Evolutionary conservation across 2,888 invertebrate species (phyloP).

Genomic region (Eulithis prunata): DNA sequence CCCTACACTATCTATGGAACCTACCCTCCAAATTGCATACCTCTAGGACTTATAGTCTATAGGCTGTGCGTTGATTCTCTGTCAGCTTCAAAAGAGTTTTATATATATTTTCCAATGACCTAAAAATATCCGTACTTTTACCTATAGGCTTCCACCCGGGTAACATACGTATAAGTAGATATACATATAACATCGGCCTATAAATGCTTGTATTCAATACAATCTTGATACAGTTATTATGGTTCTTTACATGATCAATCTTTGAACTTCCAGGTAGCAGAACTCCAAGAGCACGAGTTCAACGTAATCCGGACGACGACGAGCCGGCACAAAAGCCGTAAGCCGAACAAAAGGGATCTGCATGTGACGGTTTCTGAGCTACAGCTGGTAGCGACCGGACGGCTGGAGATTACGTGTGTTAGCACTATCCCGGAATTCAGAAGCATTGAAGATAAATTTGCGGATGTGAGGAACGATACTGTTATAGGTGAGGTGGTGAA

Average conservation of each 20-base stretch:
- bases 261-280: conserved; percentile 51
- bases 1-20: no score
- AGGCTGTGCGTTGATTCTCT: no score
- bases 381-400: conserved; percentile 87
- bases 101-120: no score
- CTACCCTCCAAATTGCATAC: no score
- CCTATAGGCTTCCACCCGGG: no score
- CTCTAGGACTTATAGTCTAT: no score
- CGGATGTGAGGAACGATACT: conserved; percentile 14
- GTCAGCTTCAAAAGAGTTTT: no score
- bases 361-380: conserved; percentile 89
- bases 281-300: conserved; percentile 56
- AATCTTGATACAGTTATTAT: no score
- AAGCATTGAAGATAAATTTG: conserved; percentile 59
- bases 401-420: conserved; percentile 89
- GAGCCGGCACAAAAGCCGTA: conserved; percentile 70
- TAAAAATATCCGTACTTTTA: no score
- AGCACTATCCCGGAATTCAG: conserved; percentile 92
- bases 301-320: conserved; percentile 59
- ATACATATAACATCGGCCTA: no score
- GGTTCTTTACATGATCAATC: background rate
- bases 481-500: conserved; percentile 28
- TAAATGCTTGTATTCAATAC: no score
- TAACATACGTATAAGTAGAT: no score
- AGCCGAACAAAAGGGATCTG: conserved; percentile 84